Conservation (phyloP, 2,888 invertebrate species). For the Syrphus vitripennis region DNA sequence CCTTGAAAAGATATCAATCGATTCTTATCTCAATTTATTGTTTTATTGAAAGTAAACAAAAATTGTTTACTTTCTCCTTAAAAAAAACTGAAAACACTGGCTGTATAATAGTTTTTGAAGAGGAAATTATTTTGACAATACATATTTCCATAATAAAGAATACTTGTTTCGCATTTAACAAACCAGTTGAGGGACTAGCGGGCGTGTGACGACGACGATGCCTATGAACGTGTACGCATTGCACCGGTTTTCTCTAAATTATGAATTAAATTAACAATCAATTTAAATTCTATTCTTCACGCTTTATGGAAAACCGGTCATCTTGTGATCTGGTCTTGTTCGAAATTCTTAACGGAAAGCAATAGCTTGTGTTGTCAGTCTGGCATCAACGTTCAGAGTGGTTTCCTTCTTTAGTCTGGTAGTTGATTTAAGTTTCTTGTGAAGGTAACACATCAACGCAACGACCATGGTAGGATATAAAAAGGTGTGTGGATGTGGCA, state of each 20-base stretch:
- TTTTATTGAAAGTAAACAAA: neutral
- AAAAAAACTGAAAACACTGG: neutral
- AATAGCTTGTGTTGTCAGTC: neutral
- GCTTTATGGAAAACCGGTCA: conserved; percentile 50
- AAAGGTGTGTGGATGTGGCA: conserved; percentile 69
- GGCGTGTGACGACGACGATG: neutral
- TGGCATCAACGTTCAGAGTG: conserved; percentile 7
- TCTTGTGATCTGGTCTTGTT: conserved; percentile 28
- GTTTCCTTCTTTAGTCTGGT: conserved; percentile 1
- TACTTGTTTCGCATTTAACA: neutral
- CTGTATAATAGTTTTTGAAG: neutral
- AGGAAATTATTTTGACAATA: neutral
- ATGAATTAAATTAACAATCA: neutral
- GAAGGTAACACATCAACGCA: conserved; percentile 28
- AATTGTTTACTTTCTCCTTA: neutral
- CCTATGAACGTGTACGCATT: conserved; percentile 15
- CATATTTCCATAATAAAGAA: too few relatives aligned
- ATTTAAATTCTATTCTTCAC: neutral
- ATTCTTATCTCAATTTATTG: neutral
- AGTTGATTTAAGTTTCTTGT: conserved; percentile 48
- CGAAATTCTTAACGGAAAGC: conserved; percentile 47
- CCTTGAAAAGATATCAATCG: neutral
- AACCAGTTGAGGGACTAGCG: neutral
- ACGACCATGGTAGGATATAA: conserved; percentile 75
- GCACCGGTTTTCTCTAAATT: conserved; percentile 43